A percentile compares a stretch with the other conserved stretches of the same genome.
Evolutionary conservation across 1,140 invertebrate genomes (phyloP).

Genomic region (Drosophila suzukii): DNA sequence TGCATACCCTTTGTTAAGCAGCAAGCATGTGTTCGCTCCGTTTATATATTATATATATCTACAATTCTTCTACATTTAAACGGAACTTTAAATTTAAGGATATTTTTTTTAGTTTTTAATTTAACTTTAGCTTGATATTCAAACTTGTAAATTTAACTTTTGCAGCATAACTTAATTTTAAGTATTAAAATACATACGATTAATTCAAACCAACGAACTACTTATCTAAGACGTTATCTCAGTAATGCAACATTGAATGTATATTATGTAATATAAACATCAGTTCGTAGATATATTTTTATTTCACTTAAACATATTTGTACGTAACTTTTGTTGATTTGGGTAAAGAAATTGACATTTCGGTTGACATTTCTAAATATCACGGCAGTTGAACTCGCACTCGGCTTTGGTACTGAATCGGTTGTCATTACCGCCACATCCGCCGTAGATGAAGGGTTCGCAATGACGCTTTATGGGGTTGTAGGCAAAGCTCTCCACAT

Average conservation of each 20-base stretch:
- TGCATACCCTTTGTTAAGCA: neutral
- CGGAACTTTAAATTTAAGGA: no score
- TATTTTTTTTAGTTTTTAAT: no score
- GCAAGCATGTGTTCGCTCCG: no score
- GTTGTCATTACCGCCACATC: slow-evolving; percentile 92
- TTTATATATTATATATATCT: neutral
- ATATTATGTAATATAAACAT: neutral
- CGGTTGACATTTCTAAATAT: slow-evolving; percentile 44
- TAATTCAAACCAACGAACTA: no score
- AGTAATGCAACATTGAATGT: neutral
- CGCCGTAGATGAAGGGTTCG: slow-evolving; percentile 74
- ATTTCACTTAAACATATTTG: neutral
- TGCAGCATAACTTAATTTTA: no score
- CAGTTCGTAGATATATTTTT: neutral
- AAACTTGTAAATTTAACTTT: no score
- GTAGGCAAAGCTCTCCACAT: slow-evolving; percentile 74
- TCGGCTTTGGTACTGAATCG: slow-evolving; percentile 89
- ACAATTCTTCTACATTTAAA: no score
- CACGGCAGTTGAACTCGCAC: slow-evolving; percentile 91
- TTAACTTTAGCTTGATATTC: no score
- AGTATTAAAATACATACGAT: no score
- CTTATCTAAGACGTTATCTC: no score
- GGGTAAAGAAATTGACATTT: neutral
- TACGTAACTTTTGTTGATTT: neutral
- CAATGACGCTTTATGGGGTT: slow-evolving; percentile 71